phyloP scores from a whole-genome alignment of 2,797 vertebrate genomes.

The Darevskia nairensis region DNA sequence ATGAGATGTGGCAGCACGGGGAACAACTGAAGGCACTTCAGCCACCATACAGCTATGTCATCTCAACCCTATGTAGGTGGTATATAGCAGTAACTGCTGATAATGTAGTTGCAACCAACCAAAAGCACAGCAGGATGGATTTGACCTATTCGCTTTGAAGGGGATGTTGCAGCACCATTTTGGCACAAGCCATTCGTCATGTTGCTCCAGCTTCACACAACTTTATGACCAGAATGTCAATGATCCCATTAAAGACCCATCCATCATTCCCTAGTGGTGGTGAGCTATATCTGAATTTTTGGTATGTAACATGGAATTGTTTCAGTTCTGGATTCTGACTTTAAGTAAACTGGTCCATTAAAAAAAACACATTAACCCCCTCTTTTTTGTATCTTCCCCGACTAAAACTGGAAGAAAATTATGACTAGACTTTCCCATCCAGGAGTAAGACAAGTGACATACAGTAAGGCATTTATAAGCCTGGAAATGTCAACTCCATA shows the following conservation, averaged over 20 bases:
- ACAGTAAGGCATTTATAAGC: background rate
- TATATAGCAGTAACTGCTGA: background rate
- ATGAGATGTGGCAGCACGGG: conserved; percentile 14
- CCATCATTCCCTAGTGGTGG: background rate
- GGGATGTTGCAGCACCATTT: background rate
- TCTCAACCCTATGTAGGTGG: background rate
- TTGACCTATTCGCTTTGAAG: background rate
- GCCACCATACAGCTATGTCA: background rate
- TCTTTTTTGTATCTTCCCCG: background rate
- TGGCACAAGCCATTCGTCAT: background rate
- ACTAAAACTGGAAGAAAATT: background rate
- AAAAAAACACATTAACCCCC: background rate
- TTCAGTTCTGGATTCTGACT: background rate
- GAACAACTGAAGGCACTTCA: background rate
- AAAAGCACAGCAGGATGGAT: background rate
- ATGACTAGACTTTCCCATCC: background rate
- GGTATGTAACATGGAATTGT: background rate
- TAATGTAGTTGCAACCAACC: background rate
- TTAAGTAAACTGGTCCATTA: background rate
- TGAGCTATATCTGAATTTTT: background rate
- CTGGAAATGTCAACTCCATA: background rate
- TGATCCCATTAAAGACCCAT: background rate
- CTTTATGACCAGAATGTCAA: background rate
- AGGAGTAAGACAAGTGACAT: background rate
- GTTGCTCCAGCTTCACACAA: background rate